phyloP scores from a whole-genome alignment of 2,113 vertebrate genomes.

The Phylloscopus whistleri region DNA sequence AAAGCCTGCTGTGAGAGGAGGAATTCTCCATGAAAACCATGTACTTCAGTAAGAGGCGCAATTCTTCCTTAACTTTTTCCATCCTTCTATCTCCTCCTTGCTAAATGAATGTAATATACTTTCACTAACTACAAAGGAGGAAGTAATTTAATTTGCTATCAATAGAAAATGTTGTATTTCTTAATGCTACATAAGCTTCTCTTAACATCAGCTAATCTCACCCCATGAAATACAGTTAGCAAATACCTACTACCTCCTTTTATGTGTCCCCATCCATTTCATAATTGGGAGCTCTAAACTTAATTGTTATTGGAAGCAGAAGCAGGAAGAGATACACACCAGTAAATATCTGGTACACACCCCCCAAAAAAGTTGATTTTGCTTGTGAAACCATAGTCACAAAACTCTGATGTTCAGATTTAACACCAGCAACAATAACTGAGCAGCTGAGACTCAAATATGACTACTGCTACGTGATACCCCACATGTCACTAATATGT shows the following conservation, averaged over 20 bases:
- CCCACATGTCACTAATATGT: fast-evolving
- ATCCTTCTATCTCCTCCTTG: not conserved
- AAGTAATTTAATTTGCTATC: not conserved
- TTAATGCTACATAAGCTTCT: not conserved
- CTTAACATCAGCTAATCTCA: not conserved
- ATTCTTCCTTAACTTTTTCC: not conserved
- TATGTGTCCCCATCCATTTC: not conserved
- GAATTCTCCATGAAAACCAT: not conserved
- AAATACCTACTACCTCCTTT: not conserved
- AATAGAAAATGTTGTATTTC: not conserved
- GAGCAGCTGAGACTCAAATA: not conserved
- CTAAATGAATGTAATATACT: not conserved
- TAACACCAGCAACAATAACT: not conserved
- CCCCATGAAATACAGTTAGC: fast-evolving
- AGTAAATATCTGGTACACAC: not conserved
- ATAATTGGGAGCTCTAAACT: not conserved
- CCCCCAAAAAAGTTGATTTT: not conserved
- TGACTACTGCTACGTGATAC: not conserved
- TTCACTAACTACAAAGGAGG: not conserved
- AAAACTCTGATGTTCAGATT: not conserved
- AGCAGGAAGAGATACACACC: not conserved
- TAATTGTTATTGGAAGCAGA: not conserved
- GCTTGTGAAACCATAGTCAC: not conserved
- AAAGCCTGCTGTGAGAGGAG: not conserved
- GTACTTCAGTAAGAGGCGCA: not conserved